Evolutionary conservation across 1,140 invertebrate species (phyloP), one percentile per base, ranked within the genome.

Genomic region (Nasonia longicornis): DNA sequence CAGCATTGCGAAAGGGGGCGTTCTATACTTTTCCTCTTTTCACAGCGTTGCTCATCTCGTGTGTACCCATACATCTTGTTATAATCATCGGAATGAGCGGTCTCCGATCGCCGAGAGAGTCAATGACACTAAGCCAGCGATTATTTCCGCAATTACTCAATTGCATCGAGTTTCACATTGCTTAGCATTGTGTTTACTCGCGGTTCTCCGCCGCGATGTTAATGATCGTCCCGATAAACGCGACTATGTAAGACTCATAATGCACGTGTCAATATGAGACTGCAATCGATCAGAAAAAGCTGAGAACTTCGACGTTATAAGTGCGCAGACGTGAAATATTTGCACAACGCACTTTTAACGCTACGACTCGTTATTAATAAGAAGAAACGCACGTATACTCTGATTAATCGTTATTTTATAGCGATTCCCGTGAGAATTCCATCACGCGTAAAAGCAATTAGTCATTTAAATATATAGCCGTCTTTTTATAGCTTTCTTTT

Each of bases 141-240:
- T 71, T 70, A 78, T 78, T 78, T 58, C 66, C 64, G 38, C 52
- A 67, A 77, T 77, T 77, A 77, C 66, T 67, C n/a, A 45, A 77
- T 69, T 69, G 69, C 10, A 8, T 42, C 8, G 7, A 12, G 48
- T n/a, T 6, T 14, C 48, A 2, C 20, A 10, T 1, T n/a, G 14
- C 7, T 6, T 58, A 14, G 20, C 3, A 22, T 12, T 74, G 29
- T 16, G 14, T 48, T 48, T 48, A 63, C 2, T 35, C 52, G 16
- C 14, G 48, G 10, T 42, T 73, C 20, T 12, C 7, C 20, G 45
- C 16, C 20, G 12, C 10, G 31, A 73, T 73, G 22, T 26, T 14
- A 52, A 73, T 73, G 12, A 14, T 3, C 14, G 2, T 4, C 38
- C 31, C 20, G 14, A 35, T 38, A 38, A 20, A 38, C 31, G 16